Evolutionary conservation across 2,113 vertebrate genomes (phyloP).

Genomic region (Terrapene triunguis): DNA sequence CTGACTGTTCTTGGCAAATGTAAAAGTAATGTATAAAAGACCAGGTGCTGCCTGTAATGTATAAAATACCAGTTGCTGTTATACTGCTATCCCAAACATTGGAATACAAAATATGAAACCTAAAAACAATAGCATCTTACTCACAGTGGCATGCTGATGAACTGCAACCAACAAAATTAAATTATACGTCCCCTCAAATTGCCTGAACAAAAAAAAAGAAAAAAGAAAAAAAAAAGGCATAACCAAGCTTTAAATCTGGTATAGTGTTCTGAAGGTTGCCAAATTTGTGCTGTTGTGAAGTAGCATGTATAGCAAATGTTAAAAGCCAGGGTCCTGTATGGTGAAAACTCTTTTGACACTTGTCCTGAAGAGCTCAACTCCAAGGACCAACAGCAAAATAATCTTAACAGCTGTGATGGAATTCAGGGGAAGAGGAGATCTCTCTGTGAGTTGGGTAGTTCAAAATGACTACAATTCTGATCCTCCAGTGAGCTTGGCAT

Average conservation of each 20-base stretch:
- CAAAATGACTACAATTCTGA: neutral
- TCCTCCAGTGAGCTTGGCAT: neutral
- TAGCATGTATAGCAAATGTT: neutral
- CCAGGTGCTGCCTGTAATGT: slow-evolving; percentile 1
- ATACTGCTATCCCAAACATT: slow-evolving; percentile 39
- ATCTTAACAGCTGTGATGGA: neutral
- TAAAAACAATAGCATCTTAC: neutral
- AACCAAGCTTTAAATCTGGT: neutral
- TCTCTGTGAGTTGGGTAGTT: neutral
- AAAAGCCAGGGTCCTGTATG: neutral
- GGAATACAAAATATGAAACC: slow-evolving; percentile 22
- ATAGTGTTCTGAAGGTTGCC: neutral
- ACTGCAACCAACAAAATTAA: neutral
- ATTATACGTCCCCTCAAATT: neutral
- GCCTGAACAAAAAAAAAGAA: neutral
- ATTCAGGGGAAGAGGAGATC: neutral
- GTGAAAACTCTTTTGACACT: neutral
- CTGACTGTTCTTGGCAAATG: slow-evolving; percentile 13
- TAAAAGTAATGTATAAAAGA: neutral
- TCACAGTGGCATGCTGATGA: slow-evolving; percentile 12
- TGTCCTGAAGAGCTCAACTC: neutral
- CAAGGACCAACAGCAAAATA: neutral
- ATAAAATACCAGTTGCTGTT: slow-evolving; percentile 12
- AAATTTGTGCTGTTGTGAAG: neutral
- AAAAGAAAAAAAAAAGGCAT: neutral